Conservation (phyloP, 1,140 invertebrate genomes). For the Drosophila lini region DNA sequence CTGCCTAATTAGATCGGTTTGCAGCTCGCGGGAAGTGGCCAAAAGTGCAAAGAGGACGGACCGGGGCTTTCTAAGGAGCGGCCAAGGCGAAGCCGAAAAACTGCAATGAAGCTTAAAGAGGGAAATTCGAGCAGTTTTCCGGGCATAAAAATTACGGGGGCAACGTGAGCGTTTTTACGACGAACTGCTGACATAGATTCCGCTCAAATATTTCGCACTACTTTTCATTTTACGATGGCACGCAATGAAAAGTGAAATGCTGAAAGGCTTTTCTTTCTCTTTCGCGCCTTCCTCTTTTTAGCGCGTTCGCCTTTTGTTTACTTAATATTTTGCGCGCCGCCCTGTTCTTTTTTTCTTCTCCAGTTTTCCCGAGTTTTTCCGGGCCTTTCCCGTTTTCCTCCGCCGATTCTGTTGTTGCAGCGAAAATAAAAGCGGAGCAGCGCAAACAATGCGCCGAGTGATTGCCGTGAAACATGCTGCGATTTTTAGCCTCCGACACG, state of each 20-base stretch:
- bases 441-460: slow-evolving; percentile 65
- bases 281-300: slow-evolving; percentile 5
- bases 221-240: slow-evolving; percentile 72
- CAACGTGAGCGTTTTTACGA: slow-evolving; percentile 39
- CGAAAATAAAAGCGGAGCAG: slow-evolving; percentile 59
- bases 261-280: slow-evolving; percentile 51
- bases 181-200: slow-evolving; percentile 69
- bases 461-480: slow-evolving; percentile 54
- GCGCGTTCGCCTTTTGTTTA: slow-evolving; percentile 56
- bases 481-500: slow-evolving; percentile 31
- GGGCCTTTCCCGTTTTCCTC: slow-evolving; percentile 22
- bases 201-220: slow-evolving; percentile 71
- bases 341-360: slow-evolving; percentile 16
- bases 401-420: slow-evolving; percentile 54
- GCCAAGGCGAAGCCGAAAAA: slow-evolving; percentile 10
- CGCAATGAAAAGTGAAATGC: slow-evolving; percentile 63
- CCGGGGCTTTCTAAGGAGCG: not conserved
- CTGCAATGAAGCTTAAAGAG: slow-evolving; percentile 15
- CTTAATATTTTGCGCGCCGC: slow-evolving; percentile 57
- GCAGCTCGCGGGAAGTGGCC: slow-evolving; percentile 13
- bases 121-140: slow-evolving; percentile 26
- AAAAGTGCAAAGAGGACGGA: slow-evolving; percentile 8
- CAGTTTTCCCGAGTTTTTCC: slow-evolving; percentile 14
- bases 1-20: slow-evolving; percentile 62
- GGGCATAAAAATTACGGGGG: slow-evolving; percentile 38